These are phyloP conservation scores for Drosophila trichaetosa DNA, from an alignment of 2,888 invertebrate genomes.

Conservation along the genomic window DNA sequence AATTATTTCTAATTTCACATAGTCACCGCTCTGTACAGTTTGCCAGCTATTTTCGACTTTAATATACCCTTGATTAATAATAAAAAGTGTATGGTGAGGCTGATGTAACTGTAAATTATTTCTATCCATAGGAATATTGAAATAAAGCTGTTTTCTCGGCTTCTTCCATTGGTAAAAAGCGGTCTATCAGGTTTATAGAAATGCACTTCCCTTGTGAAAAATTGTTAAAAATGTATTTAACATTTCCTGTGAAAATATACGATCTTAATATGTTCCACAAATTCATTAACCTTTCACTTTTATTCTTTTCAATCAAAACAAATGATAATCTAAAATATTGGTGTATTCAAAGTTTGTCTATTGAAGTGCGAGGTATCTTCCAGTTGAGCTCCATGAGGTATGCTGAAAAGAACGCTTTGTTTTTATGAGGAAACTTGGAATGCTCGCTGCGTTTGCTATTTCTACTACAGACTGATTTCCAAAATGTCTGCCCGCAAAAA, in stretches of 20 bases:
- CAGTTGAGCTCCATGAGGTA: not conserved
- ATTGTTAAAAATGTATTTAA: not conserved
- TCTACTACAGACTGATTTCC: constrained; percentile 6
- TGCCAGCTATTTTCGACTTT: constrained; percentile 3
- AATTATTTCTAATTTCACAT: constrained; percentile 55
- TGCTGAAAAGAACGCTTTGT: not conserved
- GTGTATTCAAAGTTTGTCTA: not conserved
- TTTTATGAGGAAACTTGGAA: constrained; percentile 44
- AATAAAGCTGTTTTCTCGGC: not conserved
- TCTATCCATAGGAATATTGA: not conserved
- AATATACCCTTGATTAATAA: not conserved
- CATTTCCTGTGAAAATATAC: not conserved
- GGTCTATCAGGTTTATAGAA: not conserved
- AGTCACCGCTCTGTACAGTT: constrained; percentile 32
- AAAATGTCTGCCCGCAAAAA: constrained; percentile 35
- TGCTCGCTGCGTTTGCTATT: constrained; percentile 17
- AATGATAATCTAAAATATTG: not conserved
- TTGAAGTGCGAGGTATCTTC: constrained; percentile 2
- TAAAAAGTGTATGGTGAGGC: not conserved
- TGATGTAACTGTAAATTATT: not conserved
- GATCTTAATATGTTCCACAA: no score
- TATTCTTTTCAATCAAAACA: not conserved
- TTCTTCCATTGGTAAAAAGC: not conserved
- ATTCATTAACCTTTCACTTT: not conserved
- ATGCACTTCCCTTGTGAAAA: not conserved